Evolutionary conservation across 1,140 invertebrate species (phyloP), one percentile per base, ranked within the genome.

Genomic region (Dendroctonus valens): DNA sequence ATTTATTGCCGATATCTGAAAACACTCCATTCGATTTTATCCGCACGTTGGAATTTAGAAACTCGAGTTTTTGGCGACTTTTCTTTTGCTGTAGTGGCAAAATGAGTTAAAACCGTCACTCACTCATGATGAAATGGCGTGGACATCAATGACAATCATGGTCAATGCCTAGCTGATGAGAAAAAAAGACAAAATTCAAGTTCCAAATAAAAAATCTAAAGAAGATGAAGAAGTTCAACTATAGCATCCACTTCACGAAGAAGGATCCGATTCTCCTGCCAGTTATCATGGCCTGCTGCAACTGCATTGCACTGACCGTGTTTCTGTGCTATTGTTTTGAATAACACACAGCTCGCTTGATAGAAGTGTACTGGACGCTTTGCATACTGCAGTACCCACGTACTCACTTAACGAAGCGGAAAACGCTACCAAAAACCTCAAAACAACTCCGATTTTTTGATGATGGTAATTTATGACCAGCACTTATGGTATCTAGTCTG

Each of bases 281-380:
- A 26, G 52, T 53, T 60, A 53, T 67, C 38, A 15, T 40, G 50
- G 65, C 58, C 50, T 53, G 57, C 65, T 67, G 65, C 65, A 67
- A 67, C 65, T 60, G 65, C 58, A 60, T 67, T 49, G 50, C 65
- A 54, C 52, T 67, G 65, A 53, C 65, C 65, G 57, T 59, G 65
- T 67, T 67, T 67, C 41, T 41, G 51, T 54, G 49, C 58, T 41
- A 67, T 67, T 67, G 65, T 60, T 67, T 67, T 67, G 65, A 67
- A 67, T 67, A 60, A 51, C 12, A 39, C 60, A 53, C 39, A 38
- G 41, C 41, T 15, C 15, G 26, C 44, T 65, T 58, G 40, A 59
- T 65, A 41, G 55, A 65, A 65, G 46, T 59, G 39, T 65, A 65
- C 64, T 58, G 46, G 41, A 50, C 64, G 55, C 14, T 65, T 59